phyloP scores from a whole-genome alignment of 2,797 vertebrate genomes.

The Hirundo rustica region DNA sequence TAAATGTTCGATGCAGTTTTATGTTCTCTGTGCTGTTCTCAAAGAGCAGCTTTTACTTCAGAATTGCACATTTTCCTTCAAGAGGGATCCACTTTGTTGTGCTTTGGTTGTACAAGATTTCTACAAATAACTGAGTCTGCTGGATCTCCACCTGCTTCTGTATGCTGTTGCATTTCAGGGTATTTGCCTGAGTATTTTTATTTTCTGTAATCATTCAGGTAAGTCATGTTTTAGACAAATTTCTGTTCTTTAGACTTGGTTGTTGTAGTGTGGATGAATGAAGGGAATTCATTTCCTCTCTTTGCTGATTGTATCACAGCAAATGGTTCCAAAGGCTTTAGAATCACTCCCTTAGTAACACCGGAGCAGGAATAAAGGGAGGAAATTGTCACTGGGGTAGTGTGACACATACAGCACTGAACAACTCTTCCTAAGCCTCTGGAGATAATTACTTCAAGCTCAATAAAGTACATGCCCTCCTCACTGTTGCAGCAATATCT shows the following conservation, averaged over 20 bases:
- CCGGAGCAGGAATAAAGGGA: not conserved
- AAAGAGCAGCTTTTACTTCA: not conserved
- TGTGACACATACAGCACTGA: not conserved
- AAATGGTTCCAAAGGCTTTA: not conserved
- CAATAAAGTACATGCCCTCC: not conserved
- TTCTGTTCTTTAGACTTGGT: not conserved
- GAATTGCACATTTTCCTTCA: not conserved
- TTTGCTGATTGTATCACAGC: not conserved
- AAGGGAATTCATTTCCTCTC: not conserved
- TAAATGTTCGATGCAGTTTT: not conserved
- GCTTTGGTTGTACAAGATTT: not conserved
- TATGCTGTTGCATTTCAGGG: not conserved
- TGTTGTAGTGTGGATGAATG: not conserved
- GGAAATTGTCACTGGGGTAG: not conserved
- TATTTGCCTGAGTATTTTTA: not conserved
- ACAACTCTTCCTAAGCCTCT: not conserved
- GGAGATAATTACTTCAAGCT: not conserved
- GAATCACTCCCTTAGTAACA: not conserved
- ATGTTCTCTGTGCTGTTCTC: not conserved
- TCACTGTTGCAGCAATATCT: not conserved
- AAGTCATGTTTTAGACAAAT: not conserved
- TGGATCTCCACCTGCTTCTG: not conserved
- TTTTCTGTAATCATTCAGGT: not conserved
- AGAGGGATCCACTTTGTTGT: not conserved
- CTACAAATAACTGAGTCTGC: not conserved